Evolutionary conservation across 2,888 invertebrate species (phyloP), one percentile per base, ranked within the genome.

Genomic region (Horisme vitalbata): DNA sequence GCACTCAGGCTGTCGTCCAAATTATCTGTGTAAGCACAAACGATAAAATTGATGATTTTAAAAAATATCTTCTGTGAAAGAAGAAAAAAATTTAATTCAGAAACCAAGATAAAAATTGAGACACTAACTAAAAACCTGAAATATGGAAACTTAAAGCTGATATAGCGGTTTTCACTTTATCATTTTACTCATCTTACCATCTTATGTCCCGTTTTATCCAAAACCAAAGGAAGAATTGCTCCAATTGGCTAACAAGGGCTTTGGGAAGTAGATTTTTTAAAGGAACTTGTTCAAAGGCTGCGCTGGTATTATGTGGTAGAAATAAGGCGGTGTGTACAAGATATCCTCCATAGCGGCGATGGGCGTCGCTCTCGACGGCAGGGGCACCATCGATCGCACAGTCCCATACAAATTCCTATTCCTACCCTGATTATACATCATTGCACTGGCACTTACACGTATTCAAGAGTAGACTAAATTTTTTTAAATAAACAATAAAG

Each of bases 291-390:
- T 86, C 39, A 85, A 55, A 7, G 83, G 74, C 55, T 83, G 84
- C 28, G 79, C 81, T 3, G 87, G 86, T 46, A 85, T 86, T 34
- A 87, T 73, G 55, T 88, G 89, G 68, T 84, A 88, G 64, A 88
- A 85, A 59, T 87, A 88, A 6, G 86, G 83, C 27, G 86, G 80
- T 1, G 75, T 72, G 53, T 71, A 83, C 58, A 85, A 43, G 24
- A 85, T 53, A 33, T 89, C 88, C 27, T 88, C 88, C 18, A 80
- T 57, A 3, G 78, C 41, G 4, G 74, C 61, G 11, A 81, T 64
- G 21, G 85, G 79, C 45, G 84, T 78, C 9, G 72, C 70, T 48
- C 85, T 38, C 3, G 41, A 28, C 1, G 47, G 59, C 3, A 79
- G 60, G 3, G 83, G 79, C 44, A 75, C 77, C 69, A 86, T 56